Conservation (phyloP, 2,888 invertebrate genomes). For the Gnatocerus cornutus region DNA sequence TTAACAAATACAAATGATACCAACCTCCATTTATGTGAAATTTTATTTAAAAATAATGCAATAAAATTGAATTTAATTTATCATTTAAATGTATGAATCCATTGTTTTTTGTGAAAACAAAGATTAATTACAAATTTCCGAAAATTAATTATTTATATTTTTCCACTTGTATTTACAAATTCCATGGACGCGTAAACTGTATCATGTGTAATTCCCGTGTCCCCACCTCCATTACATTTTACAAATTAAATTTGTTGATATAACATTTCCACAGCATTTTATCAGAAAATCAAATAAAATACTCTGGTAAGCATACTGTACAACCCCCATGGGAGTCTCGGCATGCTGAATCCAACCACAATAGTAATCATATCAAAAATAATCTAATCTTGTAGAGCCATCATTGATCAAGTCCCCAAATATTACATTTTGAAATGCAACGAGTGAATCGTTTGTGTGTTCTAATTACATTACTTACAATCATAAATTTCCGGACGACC, state of each 20-base stretch:
- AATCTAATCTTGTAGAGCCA: constrained; percentile 44
- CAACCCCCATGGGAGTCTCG: constrained; percentile 40
- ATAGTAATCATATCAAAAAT: constrained; percentile 48
- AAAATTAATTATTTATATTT: too few relatives aligned
- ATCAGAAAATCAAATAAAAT: constrained; percentile 38
- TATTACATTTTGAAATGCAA: constrained; percentile 36
- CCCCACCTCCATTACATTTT: not conserved
- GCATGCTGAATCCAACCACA: constrained; percentile 45
- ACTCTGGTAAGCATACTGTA: constrained; percentile 20
- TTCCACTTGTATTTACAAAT: too few relatives aligned
- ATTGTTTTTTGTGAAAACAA: too few relatives aligned
- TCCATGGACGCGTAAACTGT: too few relatives aligned
- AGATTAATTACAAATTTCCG: too few relatives aligned
- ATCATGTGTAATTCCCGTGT: not conserved
- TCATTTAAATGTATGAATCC: too few relatives aligned
- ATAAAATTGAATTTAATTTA: too few relatives aligned
- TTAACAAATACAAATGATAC: too few relatives aligned
- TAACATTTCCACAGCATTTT: constrained; percentile 2
- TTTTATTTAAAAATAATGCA: too few relatives aligned
- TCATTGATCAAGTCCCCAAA: constrained; percentile 50
- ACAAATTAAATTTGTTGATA: not conserved
- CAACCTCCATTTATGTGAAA: too few relatives aligned
- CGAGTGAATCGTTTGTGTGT: constrained; percentile 42
- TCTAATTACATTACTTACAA: constrained; percentile 38
- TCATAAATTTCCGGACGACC: constrained; percentile 17